These are phyloP conservation scores for Zingel zingel DNA, from an alignment of 2,113 vertebrate species.

Conservation along the genomic window DNA sequence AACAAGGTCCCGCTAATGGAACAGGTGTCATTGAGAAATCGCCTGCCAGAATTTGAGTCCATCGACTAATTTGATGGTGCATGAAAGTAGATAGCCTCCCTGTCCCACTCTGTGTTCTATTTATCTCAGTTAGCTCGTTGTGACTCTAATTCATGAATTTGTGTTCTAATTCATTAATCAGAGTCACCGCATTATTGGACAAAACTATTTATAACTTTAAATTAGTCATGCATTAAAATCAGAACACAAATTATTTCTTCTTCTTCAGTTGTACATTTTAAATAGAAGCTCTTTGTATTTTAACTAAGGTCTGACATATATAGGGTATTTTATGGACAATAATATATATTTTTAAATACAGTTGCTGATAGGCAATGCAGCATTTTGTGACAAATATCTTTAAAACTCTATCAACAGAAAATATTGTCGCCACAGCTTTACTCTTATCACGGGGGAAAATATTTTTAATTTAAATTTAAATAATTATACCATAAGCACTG, in stretches of 20 bases:
- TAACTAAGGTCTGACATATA: background rate
- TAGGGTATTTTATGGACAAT: background rate
- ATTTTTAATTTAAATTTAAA: background rate
- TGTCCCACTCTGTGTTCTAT: background rate
- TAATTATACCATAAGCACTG: background rate
- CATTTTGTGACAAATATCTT: background rate
- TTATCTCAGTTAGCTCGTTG: conserved; percentile 4
- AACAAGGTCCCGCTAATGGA: conserved; percentile 69
- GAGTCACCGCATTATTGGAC: background rate
- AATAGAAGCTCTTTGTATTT: background rate
- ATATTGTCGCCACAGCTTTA: background rate
- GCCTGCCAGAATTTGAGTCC: conserved; percentile 47
- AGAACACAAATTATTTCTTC: background rate
- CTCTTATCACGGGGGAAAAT: background rate
- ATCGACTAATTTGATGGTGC: conserved; percentile 44
- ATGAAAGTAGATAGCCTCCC: conserved; percentile 35
- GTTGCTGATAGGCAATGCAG: background rate
- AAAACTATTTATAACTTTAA: background rate
- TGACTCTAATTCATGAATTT: background rate
- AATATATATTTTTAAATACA: background rate
- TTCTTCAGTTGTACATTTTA: background rate
- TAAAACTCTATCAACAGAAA: background rate
- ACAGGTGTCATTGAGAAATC: conserved; percentile 70
- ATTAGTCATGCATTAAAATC: conserved; percentile 3
- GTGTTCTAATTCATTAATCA: background rate